Evolutionary conservation across 2,888 invertebrate species (phyloP).

Genomic region (Drosophila multiciliata): DNA sequence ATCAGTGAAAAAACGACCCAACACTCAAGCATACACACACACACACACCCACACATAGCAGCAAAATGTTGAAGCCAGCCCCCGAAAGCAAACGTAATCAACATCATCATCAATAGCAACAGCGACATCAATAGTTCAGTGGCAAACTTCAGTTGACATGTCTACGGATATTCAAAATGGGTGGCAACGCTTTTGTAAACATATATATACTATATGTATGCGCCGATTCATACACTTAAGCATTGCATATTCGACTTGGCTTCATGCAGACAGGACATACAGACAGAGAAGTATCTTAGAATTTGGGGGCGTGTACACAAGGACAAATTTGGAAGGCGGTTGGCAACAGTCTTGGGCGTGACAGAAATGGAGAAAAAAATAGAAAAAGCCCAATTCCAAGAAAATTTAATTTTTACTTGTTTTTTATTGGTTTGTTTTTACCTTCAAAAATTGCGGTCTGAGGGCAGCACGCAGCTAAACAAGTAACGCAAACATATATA

Average conservation of each 20-base stretch:
- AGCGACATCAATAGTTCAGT: constrained; percentile 59
- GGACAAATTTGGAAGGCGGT: constrained; percentile 18
- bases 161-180: constrained; percentile 55
- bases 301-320: constrained; percentile 53
- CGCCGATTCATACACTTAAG: background rate
- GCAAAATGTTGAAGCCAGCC: constrained; percentile 39
- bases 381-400: constrained; percentile 38
- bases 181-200: constrained; percentile 38
- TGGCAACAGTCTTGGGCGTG: constrained; percentile 32
- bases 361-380: constrained; percentile 15
- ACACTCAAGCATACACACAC: constrained; percentile 2
- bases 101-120: constrained; percentile 63
- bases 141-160: constrained; percentile 17
- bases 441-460: constrained; percentile 36
- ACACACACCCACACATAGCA: background rate
- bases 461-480: constrained; percentile 24
- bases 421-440: constrained; percentile 41
- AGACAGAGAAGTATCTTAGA: constrained; percentile 5
- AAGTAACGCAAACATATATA: constrained; percentile 2
- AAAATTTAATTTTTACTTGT: constrained; percentile 68
- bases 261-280: constrained; percentile 3
- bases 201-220: background rate
- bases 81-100: constrained; percentile 52
- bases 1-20: constrained; percentile 46
- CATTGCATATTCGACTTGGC: constrained; percentile 10